phyloP scores from a whole-genome alignment of 2,113 vertebrate species.

The Anoura caudifer region DNA sequence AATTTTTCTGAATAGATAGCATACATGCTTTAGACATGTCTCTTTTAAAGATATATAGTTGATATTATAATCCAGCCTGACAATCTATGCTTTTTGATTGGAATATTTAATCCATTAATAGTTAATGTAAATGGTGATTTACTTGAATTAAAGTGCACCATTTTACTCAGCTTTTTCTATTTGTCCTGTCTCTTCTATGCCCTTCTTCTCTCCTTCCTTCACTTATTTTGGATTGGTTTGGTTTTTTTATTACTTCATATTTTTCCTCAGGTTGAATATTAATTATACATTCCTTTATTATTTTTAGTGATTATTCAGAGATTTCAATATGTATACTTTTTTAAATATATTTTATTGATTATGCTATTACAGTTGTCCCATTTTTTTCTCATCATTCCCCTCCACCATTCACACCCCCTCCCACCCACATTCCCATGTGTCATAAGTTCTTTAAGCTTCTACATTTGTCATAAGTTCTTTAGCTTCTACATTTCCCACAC shows the following conservation, averaged over 20 bases:
- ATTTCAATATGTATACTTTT: not conserved
- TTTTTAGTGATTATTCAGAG: not conserved
- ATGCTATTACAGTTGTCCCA: too few relatives aligned
- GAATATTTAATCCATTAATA: not conserved
- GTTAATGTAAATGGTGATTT: not conserved
- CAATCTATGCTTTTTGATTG: not conserved
- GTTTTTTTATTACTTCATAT: not conserved
- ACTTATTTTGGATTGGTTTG: not conserved
- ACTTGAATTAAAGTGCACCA: not conserved
- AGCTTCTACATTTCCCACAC: too few relatives aligned
- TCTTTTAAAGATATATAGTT: not conserved
- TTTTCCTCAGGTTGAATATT: not conserved
- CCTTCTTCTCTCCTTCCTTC: not conserved
- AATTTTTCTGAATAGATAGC: not conserved
- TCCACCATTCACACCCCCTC: too few relatives aligned
- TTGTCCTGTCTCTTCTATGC: not conserved
- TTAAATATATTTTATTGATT: too few relatives aligned
- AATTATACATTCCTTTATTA: not conserved
- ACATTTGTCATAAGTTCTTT: too few relatives aligned
- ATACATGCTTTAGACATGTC: not conserved
- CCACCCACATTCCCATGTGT: too few relatives aligned
- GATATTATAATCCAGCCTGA: not conserved
- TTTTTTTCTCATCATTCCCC: too few relatives aligned
- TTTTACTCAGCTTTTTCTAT: not conserved
- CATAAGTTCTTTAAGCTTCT: too few relatives aligned